Evolutionary conservation across 1,140 invertebrate species (phyloP), one percentile per base, ranked within the genome.

Genomic region (Bicyclus anynana): DNA sequence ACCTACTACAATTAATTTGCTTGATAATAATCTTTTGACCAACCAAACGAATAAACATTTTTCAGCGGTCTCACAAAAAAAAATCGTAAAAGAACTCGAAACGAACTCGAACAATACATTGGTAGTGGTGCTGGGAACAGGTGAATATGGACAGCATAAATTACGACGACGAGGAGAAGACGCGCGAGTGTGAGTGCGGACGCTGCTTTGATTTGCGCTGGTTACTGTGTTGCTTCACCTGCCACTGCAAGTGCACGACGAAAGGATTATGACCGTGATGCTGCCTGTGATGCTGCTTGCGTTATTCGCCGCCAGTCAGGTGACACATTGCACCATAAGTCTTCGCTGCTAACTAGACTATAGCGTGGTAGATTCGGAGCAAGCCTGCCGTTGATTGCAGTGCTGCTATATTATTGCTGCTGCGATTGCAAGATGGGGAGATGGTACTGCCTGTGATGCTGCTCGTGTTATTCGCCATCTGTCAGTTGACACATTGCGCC

Each of bases 361-460:
- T n/a, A n/a, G n/a, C n/a, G n/a, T n/a, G n/a, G n/a, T n/a, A n/a
- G n/a, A n/a, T n/a, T n/a, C n/a, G n/a, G n/a, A n/a, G n/a, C n/a
- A n/a, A n/a, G n/a, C n/a, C n/a, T n/a, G n/a, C n/a, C 37, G 62
- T 14, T 70, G 69, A 69, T 48, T 77, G 21, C 18, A 55, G 14
- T 80, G 79, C 54, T 82, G 77, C 57, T 70, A 35, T 56, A 51
- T 17, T n/a, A n/a, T 2, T 78, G 71, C 51, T 69, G 69, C 49
- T 79, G 73, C 52, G 44, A 38, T 10, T 80, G 71, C 35, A 51
- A 46, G 13, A 14, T 5, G 13, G 40, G 56, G 23, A 13, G 53
- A 50, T 17, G 37, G 17, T 7, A 5, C 16, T 17, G 37, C 37
- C 37, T 14, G 16, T 13, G 14, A 13, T 40, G 5, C 6, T 40